phyloP scores from a whole-genome alignment of 2,888 invertebrate species.

The Pammene fasciana region DNA sequence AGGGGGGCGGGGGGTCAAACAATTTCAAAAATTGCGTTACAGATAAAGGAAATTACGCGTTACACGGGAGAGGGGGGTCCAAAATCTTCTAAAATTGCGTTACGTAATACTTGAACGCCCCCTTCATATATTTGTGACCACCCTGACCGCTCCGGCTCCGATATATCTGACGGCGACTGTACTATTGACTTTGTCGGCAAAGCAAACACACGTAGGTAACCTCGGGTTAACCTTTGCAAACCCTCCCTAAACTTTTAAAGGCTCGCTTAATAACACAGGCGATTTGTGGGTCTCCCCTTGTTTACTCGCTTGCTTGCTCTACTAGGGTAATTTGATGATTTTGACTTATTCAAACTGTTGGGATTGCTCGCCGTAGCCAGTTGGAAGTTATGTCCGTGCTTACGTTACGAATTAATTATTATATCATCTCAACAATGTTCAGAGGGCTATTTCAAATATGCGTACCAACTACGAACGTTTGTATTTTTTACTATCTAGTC shows the following conservation, averaged over 20 bases:
- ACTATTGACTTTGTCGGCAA: slow-evolving; percentile 74
- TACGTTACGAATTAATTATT: slow-evolving; percentile 55
- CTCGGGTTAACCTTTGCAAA: slow-evolving; percentile 77
- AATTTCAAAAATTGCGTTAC: too few relatives aligned
- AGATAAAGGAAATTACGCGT: too few relatives aligned
- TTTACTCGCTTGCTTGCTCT: slow-evolving; percentile 78
- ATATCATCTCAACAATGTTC: slow-evolving; percentile 24
- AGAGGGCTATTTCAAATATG: neutral
- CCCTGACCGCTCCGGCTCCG: too few relatives aligned
- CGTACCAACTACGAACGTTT: too few relatives aligned
- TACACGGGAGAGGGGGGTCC: too few relatives aligned
- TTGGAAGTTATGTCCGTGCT: slow-evolving; percentile 50
- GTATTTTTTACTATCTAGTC: neutral
- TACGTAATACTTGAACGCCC: too few relatives aligned
- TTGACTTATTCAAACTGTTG: slow-evolving; percentile 78
- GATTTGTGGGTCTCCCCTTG: slow-evolving; percentile 78
- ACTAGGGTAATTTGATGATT: slow-evolving; percentile 82
- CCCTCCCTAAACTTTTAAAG: slow-evolving; percentile 79
- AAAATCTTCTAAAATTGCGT: too few relatives aligned
- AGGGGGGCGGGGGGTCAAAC: too few relatives aligned
- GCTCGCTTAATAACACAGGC: slow-evolving; percentile 80
- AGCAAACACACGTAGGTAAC: slow-evolving; percentile 75
- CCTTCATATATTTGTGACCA: too few relatives aligned
- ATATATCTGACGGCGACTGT: too few relatives aligned
- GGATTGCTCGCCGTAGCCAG: slow-evolving; percentile 56